Percentiles rank a stretch among this genome's conserved stretches.
Evolutionary conservation across 23 tunicate species (phyloP).

Genomic region (Botrylloides violaceus): DNA sequence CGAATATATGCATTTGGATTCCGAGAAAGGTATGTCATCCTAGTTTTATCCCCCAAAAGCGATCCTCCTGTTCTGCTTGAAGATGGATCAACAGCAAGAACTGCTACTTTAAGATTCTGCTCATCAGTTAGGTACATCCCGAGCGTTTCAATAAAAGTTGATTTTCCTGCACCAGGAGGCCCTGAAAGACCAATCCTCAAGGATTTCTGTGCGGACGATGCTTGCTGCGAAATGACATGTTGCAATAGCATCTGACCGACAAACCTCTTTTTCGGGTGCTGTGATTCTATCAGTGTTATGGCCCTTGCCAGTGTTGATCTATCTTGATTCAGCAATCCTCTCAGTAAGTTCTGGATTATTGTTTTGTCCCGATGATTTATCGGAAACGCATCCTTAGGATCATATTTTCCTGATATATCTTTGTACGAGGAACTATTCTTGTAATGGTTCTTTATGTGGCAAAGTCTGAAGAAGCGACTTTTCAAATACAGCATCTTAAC

Average conservation of each 20-base stretch:
- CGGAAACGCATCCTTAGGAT: slow-evolving; percentile 20
- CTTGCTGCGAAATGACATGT: slow-evolving; percentile 17
- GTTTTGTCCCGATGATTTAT: slow-evolving; percentile 26
- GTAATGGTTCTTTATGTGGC: too few species aligned
- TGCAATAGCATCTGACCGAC: slow-evolving; percentile 78
- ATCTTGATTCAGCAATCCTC: slow-evolving; percentile 33
- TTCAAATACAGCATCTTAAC: too few species aligned
- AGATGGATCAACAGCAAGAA: slow-evolving; percentile 95
- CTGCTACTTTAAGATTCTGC: slow-evolving; percentile 68
- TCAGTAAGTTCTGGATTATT: slow-evolving; percentile 19
- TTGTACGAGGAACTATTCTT: too few species aligned
- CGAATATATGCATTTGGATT: slow-evolving; percentile 84
- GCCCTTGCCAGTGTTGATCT: slow-evolving; percentile 78
- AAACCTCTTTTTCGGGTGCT: slow-evolving; percentile 38
- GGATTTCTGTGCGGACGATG: slow-evolving; percentile 5
- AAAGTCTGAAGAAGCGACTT: too few species aligned
- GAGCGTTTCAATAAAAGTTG: slow-evolving; percentile 89
- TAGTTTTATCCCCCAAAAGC: slow-evolving; percentile 86
- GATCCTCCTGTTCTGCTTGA: slow-evolving; percentile 95
- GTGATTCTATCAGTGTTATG: slow-evolving; percentile 90
- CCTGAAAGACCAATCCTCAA: slow-evolving; percentile 93
- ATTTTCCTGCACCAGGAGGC: slow-evolving; percentile 99
- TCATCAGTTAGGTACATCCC: slow-evolving; percentile 54
- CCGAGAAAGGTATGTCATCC: slow-evolving; percentile 60
- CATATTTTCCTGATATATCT: neutral